Evolutionary conservation across 2,113 vertebrate genomes (phyloP), one percentile per base, ranked within the genome.

Genomic region (Xiphorhynchus elegans): DNA sequence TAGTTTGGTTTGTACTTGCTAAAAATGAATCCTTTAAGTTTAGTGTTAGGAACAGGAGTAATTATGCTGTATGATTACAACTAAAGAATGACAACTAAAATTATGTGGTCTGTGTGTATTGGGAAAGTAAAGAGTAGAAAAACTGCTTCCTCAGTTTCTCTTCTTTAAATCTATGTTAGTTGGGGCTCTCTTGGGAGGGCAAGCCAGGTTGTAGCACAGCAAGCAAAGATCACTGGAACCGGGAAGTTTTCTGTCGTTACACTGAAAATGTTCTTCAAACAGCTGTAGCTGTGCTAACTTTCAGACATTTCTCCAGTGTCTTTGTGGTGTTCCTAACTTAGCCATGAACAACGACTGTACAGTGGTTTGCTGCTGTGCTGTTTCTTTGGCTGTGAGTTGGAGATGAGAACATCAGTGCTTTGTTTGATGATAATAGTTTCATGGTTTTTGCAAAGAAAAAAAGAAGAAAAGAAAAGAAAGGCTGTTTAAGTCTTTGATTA

Each of bases 81-180:
- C 37, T n/a, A n/a, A 79, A 68, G 53, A 90, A 68, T 62, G 44
- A 40, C 37, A 50, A 15, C 6, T n/a, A 13, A 46, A 67, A 66
- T 46, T 12, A 25, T 3, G 6, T 52, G 9, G 7, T 49, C 10
- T 55, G 16, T 75, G 89, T 25, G 8, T 29, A 12, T 0, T 49
- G n/a, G 44, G n/a, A 77, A 84, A 46, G 20, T 10, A 8, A 72
- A 59, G 14, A 46, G 8, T 20, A 47, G 33, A 47, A 52, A 75
- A 76, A 26, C 7, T 0, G 1, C 23, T 5, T 18, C 9, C 2
- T 56, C 19, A 47, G 47, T 12, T 49, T 2, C 7, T 46, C 4
- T 9, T 26, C 19, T 19, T 15, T 20, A 69, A 47, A 31, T 49
- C 14, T 33, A 6, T 3, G 5, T 47, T 63, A 40, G 9, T 2